These are phyloP conservation scores for Tachycineta bicolor DNA, from an alignment of 2,113 vertebrate species.

Conservation along the genomic window DNA sequence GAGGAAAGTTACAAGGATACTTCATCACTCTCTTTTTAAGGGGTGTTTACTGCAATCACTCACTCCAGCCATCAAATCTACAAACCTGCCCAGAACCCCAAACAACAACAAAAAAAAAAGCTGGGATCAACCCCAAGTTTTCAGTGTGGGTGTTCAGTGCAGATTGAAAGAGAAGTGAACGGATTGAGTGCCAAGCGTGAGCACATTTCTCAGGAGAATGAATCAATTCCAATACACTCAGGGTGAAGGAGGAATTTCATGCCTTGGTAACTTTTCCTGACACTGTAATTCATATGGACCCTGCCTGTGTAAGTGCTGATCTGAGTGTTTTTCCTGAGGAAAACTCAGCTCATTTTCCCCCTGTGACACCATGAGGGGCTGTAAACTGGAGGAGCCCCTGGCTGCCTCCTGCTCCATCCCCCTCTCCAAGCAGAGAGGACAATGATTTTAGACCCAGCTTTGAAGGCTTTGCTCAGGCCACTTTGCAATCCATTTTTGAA, in stretches of 20 bases:
- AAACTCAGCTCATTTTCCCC: neutral
- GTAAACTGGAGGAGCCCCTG: neutral
- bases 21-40: neutral
- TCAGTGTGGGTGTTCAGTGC: neutral
- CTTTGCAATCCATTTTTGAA: neutral
- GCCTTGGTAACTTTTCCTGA: constrained; percentile 38
- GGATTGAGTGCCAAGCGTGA: neutral
- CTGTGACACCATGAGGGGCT: fast-evolving
- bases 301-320: neutral
- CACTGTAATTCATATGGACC: neutral
- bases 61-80: neutral
- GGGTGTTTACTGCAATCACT: neutral
- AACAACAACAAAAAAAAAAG: neutral
- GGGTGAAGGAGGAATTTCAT: constrained; percentile 24
- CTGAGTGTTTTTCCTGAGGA: neutral
- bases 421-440: fast-evolving
- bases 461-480: neutral
- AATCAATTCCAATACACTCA: constrained; percentile 13
- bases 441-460: fast-evolving
- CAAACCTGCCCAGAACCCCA: neutral
- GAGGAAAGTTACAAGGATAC: neutral
- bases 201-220: neutral
- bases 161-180: neutral
- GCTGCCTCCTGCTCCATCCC: neutral
- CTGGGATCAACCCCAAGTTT: neutral